Evolutionary conservation across 2,113 vertebrate genomes (phyloP).

Genomic region (Trematocara zebra): DNA sequence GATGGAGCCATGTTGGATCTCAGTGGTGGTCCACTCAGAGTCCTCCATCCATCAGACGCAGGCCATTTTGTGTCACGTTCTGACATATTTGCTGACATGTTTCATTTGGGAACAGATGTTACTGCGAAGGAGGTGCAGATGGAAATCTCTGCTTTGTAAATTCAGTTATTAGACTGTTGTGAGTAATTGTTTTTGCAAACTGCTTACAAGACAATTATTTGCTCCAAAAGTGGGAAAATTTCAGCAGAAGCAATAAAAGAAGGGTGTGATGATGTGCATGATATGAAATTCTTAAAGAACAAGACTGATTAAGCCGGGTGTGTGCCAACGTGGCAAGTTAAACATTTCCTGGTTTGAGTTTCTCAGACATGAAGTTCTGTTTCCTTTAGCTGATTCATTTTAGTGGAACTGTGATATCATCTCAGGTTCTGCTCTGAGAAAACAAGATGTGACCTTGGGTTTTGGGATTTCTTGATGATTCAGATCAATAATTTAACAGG

Average conservation of each 20-base stretch:
- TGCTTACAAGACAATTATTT: slow-evolving; percentile 45
- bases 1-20: slow-evolving; percentile 72
- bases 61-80: slow-evolving; percentile 64
- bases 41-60: slow-evolving; percentile 70
- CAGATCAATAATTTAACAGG: background rate
- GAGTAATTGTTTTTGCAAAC: slow-evolving; percentile 49
- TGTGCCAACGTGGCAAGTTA: background rate
- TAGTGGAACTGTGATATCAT: background rate
- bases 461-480: background rate
- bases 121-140: slow-evolving; percentile 55
- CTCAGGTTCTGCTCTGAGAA: background rate
- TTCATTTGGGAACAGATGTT: slow-evolving; percentile 69
- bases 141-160: slow-evolving; percentile 50
- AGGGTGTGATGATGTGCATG: background rate
- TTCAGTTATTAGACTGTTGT: slow-evolving; percentile 45
- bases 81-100: slow-evolving; percentile 66
- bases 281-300: background rate
- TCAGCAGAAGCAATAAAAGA: background rate
- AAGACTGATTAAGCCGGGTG: background rate
- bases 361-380: background rate
- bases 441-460: background rate
- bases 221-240: slow-evolving; percentile 2
- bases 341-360: background rate
- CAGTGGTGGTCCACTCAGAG: slow-evolving; percentile 72
- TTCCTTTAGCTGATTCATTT: background rate